Conservation (phyloP, 2,888 invertebrate genomes). For the Drosophila sordidula region DNA sequence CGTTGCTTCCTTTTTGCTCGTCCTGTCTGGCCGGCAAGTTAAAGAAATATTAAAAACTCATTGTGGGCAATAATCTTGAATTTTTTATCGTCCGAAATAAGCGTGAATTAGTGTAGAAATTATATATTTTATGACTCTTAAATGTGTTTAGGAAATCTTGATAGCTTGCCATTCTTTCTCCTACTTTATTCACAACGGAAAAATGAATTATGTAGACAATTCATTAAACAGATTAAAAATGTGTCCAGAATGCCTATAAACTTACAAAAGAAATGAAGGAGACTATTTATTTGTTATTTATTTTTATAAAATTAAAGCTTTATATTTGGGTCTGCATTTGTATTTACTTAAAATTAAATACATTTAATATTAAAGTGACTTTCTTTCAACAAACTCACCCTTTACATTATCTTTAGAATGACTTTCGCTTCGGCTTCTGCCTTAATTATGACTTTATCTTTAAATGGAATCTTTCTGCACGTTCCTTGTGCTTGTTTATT, state of each 20-base stretch:
- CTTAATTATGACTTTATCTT: slow-evolving; percentile 1
- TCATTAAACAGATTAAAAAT: background rate
- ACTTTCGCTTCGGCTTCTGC: background rate
- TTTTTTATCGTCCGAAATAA: slow-evolving; percentile 25
- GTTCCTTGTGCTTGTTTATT: slow-evolving; percentile 5
- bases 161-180: background rate
- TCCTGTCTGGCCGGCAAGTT: slow-evolving; percentile 15
- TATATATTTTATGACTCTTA: background rate
- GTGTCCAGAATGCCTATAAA: too few species aligned
- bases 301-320: too few species aligned
- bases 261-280: too few species aligned
- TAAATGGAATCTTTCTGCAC: background rate
- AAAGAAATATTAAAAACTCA: slow-evolving; percentile 71
- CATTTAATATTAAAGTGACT: too few species aligned
- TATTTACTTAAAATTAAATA: too few species aligned
- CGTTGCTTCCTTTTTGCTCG: slow-evolving; percentile 1
- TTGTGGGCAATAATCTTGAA: slow-evolving; percentile 47
- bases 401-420: background rate
- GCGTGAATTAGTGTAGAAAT: slow-evolving; percentile 16
- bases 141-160: background rate
- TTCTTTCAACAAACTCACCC: too few species aligned
- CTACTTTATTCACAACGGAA: background rate
- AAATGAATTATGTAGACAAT: background rate
- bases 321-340: too few species aligned
- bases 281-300: too few species aligned